Conservation (phyloP, 2,113 vertebrate genomes). For the Oreamnos americanus region DNA sequence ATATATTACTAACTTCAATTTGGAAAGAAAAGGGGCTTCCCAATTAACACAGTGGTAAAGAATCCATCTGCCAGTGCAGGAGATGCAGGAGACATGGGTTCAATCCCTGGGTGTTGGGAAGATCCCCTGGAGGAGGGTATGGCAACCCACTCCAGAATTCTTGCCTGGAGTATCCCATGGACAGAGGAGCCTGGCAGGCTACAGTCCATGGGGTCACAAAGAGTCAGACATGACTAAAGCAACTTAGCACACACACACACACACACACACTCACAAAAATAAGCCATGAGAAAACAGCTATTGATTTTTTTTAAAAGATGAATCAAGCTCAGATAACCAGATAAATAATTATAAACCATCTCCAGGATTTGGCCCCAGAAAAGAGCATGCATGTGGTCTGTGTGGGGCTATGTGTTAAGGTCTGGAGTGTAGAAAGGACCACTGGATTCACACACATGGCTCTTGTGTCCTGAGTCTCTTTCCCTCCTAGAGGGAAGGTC, state of each 20-base stretch:
- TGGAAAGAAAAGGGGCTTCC: neutral
- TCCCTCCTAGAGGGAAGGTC: neutral
- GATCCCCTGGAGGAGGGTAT: neutral
- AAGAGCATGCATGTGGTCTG: neutral
- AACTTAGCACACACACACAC: neutral
- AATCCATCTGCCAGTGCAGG: neutral
- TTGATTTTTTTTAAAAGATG: slow-evolving; percentile 9
- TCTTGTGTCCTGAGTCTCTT: neutral
- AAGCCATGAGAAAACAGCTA: neutral
- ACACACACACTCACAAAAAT: neutral
- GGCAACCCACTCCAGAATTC: neutral
- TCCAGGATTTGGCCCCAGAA: neutral
- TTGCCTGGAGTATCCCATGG: neutral
- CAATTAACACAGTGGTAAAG: neutral
- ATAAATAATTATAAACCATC: neutral
- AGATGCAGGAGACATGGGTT: neutral
- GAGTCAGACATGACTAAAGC: neutral
- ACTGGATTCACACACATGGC: neutral
- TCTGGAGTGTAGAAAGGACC: neutral
- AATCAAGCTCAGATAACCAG: neutral
- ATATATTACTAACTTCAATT: slow-evolving; percentile 17
- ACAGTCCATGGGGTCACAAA: neutral
- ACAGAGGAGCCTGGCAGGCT: neutral
- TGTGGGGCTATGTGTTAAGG: neutral
- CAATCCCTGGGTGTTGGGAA: neutral